phyloP scores from a whole-genome alignment of 2,888 invertebrate species.

The Adelphocoris suturalis region DNA sequence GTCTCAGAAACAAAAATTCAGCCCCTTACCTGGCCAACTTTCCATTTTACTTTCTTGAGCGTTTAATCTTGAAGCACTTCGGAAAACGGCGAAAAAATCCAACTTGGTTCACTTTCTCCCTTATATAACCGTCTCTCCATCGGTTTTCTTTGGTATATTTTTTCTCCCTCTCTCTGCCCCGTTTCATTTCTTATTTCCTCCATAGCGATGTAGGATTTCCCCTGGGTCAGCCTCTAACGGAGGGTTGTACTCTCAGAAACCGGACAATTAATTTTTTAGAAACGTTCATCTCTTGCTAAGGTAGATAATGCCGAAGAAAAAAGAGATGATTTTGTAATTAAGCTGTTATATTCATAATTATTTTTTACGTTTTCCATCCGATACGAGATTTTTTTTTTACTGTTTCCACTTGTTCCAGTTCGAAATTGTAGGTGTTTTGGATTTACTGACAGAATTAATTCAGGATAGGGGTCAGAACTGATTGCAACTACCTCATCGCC shows the following conservation, averaged over 20 bases:
- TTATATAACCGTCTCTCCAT: conserved; percentile 23
- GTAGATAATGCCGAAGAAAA: too few relatives aligned
- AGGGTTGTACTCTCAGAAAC: neutral
- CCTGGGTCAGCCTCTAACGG: conserved; percentile 4
- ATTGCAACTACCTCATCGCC: too few relatives aligned
- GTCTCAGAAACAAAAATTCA: conserved; percentile 40
- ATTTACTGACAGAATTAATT: too few relatives aligned
- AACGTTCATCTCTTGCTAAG: neutral
- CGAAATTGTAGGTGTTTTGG: too few relatives aligned
- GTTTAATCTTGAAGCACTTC: conserved; percentile 64
- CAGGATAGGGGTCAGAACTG: too few relatives aligned
- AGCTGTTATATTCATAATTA: too few relatives aligned
- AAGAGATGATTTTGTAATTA: too few relatives aligned
- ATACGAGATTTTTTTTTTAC: too few relatives aligned
- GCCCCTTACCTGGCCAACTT: conserved; percentile 42
- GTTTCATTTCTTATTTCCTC: conserved; percentile 5
- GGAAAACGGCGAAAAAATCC: conserved; percentile 59
- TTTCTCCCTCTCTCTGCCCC: neutral
- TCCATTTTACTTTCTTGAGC: conserved; percentile 60
- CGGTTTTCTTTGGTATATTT: neutral
- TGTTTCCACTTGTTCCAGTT: too few relatives aligned
- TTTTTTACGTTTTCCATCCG: too few relatives aligned
- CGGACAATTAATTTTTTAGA: conserved; percentile 35
- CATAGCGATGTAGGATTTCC: conserved; percentile 57
- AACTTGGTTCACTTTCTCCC: conserved; percentile 29